phyloP scores from a whole-genome alignment of 1,140 invertebrate species.

The Drosophila tani region DNA sequence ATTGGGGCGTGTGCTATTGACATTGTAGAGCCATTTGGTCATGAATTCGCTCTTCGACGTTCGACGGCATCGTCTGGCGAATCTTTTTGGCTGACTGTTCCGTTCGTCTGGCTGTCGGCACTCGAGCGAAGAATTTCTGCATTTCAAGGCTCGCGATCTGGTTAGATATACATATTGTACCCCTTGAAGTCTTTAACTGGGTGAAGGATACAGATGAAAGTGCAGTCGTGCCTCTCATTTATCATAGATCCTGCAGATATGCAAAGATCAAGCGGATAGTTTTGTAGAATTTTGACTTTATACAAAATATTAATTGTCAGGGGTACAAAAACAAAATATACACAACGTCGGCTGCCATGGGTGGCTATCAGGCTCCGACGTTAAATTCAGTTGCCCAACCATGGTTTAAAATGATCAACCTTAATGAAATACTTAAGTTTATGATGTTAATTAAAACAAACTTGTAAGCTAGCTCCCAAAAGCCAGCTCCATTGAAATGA shows the following conservation, averaged over 20 bases:
- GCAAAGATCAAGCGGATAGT: not conserved
- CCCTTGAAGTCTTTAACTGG: constrained; percentile 30
- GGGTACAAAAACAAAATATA: not conserved
- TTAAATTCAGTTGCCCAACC: no score
- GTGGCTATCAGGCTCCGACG: no score
- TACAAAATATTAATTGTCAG: no score
- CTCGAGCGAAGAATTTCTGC: constrained; percentile 33
- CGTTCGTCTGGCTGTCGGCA: constrained; percentile 21
- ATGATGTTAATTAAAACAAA: not conserved
- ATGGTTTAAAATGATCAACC: no score
- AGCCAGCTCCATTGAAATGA: not conserved
- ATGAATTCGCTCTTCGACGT: constrained; percentile 36
- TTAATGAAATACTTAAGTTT: no score
- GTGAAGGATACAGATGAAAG: constrained; percentile 38
- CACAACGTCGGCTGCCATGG: not conserved
- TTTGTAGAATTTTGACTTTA: no score
- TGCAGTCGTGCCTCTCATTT: constrained; percentile 10
- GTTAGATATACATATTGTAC: constrained; percentile 14
- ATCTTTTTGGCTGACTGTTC: constrained; percentile 23
- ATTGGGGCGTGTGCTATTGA: constrained; percentile 65
- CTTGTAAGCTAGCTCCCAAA: not conserved
- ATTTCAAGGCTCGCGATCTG: constrained; percentile 26
- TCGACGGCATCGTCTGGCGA: constrained; percentile 19
- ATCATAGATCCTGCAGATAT: not conserved
- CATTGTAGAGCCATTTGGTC: constrained; percentile 64